Evolutionary conservation across 2,888 invertebrate species (phyloP).

Genomic region (Ophion slaviceki): DNA sequence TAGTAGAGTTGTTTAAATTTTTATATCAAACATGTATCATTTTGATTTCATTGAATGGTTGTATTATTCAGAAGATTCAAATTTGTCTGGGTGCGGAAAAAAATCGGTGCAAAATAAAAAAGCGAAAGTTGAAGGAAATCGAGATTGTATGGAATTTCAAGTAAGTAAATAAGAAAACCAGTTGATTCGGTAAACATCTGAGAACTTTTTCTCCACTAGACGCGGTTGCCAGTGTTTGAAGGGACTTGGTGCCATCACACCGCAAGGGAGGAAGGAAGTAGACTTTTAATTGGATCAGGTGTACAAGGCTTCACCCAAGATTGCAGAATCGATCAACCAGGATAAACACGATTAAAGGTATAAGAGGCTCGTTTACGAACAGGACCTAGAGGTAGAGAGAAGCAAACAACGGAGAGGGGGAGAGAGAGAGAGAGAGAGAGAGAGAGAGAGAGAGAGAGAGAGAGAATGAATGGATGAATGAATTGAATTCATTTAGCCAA

Average conservation of each 20-base stretch:
- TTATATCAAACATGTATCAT: too few relatives aligned
- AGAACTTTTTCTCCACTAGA: background rate
- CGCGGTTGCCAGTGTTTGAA: background rate
- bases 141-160: too few relatives aligned
- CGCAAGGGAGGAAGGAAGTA: background rate
- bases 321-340: slow-evolving; percentile 49
- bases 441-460: slow-evolving; percentile 3
- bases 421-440: slow-evolving; percentile 4
- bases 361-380: slow-evolving; percentile 37
- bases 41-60: too few relatives aligned
- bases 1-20: too few relatives aligned
- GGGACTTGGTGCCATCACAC: background rate
- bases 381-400: too few relatives aligned
- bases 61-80: too few relatives aligned
- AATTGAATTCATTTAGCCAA: too few relatives aligned
- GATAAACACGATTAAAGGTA: slow-evolving; percentile 62
- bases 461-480: background rate
- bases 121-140: background rate
- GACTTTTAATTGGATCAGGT: slow-evolving; percentile 58
- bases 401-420: background rate
- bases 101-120: background rate
- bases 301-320: slow-evolving; percentile 43
- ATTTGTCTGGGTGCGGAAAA: too few relatives aligned
- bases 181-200: too few relatives aligned
- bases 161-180: too few relatives aligned